phyloP scores from a whole-genome alignment of 2,113 vertebrate genomes.

The Myotis lucifugus region DNA sequence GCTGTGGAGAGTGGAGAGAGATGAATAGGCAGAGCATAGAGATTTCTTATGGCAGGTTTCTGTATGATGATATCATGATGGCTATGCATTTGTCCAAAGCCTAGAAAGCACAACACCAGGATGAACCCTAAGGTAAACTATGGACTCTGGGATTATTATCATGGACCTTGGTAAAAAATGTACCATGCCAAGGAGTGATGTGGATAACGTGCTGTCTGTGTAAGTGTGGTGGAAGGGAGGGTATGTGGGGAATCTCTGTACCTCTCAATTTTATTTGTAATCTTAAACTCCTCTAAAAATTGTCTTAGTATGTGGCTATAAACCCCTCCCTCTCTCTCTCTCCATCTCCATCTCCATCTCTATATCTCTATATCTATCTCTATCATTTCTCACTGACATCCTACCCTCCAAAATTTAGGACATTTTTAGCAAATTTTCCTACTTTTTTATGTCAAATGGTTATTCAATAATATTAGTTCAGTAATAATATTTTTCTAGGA shows the following conservation, averaged over 20 bases:
- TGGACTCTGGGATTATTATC: background rate
- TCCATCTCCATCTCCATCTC: no score
- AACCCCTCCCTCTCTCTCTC: no score
- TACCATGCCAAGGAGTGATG: background rate
- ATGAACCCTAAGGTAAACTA: background rate
- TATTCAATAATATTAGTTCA: background rate
- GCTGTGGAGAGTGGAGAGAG: background rate
- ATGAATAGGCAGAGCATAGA: background rate
- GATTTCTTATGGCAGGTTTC: no score
- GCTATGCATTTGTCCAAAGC: background rate
- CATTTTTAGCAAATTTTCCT: background rate
- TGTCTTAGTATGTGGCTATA: background rate
- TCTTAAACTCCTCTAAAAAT: background rate
- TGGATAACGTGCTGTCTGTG: background rate
- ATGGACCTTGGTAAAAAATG: background rate
- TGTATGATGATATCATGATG: background rate
- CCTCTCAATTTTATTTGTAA: background rate
- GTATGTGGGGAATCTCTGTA: background rate
- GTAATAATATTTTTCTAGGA: background rate
- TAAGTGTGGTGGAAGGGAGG: background rate
- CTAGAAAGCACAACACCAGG: background rate
- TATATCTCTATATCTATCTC: background rate
- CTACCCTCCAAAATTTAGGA: background rate
- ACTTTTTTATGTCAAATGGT: background rate
- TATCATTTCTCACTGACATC: background rate